Percentiles rank a stretch among this genome's conserved stretches.
These are phyloP conservation scores for Ameiurus melas DNA, from an alignment of 2,113 vertebrate species.

Conservation along the genomic window DNA sequence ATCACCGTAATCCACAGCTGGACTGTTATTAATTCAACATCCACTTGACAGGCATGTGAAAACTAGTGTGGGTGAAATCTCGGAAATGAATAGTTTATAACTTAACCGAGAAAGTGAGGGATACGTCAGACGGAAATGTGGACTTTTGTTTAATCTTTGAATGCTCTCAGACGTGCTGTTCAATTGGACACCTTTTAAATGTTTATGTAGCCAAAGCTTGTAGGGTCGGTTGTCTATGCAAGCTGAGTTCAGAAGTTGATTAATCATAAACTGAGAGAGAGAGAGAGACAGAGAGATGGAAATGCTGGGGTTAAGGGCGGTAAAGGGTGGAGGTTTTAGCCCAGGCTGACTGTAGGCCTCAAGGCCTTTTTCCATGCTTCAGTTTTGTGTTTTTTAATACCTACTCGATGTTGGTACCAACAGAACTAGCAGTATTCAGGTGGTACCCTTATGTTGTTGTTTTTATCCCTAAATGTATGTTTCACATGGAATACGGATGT, in stretches of 20 bases:
- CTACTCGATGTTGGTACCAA: background rate
- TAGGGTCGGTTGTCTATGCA: constrained; percentile 66
- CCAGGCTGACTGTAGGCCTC: background rate
- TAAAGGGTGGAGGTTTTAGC: constrained; percentile 40
- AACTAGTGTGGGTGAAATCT: constrained; percentile 14
- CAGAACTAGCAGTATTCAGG: background rate
- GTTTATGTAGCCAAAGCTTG: constrained; percentile 60
- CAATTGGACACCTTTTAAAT: constrained; percentile 61
- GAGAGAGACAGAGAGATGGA: background rate
- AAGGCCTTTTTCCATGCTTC: background rate
- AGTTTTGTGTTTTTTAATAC: background rate
- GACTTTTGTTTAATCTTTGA: constrained; percentile 57
- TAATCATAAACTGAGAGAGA: constrained; percentile 66
- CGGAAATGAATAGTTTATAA: background rate
- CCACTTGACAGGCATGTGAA: background rate
- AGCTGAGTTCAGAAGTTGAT: constrained; percentile 67
- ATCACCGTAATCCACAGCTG: constrained; percentile 28
- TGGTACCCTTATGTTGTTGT: background rate
- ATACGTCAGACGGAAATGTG: background rate
- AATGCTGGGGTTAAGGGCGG: constrained; percentile 38
- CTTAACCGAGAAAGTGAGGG: background rate
- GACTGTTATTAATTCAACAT: constrained; percentile 22
- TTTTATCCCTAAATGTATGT: background rate
- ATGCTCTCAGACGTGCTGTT: constrained; percentile 55
- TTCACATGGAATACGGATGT: background rate